Percentiles rank a stretch among this genome's conserved stretches.
These are phyloP conservation scores for Tolypeutes matacus DNA, from an alignment of 2,797 vertebrate genomes.

Conservation along the genomic window DNA sequence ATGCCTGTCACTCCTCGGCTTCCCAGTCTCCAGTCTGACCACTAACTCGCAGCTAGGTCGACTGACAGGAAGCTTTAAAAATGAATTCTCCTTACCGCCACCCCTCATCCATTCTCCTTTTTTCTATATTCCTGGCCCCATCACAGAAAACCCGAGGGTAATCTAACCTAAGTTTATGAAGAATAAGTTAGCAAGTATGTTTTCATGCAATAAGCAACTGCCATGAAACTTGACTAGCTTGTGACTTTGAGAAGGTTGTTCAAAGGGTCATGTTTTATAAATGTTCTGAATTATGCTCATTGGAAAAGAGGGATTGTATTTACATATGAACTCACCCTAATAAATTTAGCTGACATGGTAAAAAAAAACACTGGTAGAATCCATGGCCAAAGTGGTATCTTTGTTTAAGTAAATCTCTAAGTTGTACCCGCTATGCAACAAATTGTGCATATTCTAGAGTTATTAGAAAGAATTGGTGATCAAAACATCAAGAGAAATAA, in stretches of 20 bases:
- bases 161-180: constrained; percentile 29
- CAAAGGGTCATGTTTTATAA: not conserved
- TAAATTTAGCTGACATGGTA: not conserved
- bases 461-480: not conserved
- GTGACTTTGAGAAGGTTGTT: not conserved
- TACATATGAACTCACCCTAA: not conserved
- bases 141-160: not conserved
- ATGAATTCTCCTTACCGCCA: not conserved
- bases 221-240: not conserved
- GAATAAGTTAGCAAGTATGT: not conserved
- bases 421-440: not conserved
- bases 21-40: constrained; percentile 71
- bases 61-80: constrained; percentile 69
- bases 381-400: not conserved
- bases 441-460: not conserved
- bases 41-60: constrained; percentile 64
- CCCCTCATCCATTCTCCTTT: not conserved
- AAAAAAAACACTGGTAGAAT: not conserved
- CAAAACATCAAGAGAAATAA: not conserved
- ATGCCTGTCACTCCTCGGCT: constrained; percentile 70
- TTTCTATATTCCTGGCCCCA: not conserved
- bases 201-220: not conserved
- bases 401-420: not conserved
- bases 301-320: not conserved
- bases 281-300: not conserved